Evolutionary conservation across 2,797 vertebrate species (phyloP).

Genomic region (Myoxocephalus aenaeus): DNA sequence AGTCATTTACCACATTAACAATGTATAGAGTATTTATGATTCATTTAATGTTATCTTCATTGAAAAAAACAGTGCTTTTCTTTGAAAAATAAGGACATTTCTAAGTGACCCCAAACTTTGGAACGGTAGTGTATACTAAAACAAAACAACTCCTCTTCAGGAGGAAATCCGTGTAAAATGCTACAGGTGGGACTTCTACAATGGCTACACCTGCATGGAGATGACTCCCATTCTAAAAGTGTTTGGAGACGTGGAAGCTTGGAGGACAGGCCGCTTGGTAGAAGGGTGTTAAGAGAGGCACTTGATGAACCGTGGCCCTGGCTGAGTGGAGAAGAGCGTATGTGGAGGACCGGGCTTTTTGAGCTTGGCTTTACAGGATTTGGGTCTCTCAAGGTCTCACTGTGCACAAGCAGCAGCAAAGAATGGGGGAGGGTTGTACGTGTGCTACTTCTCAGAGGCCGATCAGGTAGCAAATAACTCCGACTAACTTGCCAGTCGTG

Average conservation of each 20-base stretch:
- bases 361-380: constrained; percentile 23
- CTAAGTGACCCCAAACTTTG: too few species aligned
- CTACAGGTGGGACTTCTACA: constrained; percentile 40
- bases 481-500: constrained; percentile 29
- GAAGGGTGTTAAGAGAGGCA: constrained; percentile 58
- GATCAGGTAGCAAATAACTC: neutral
- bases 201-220: constrained; percentile 36
- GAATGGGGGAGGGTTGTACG: neutral
- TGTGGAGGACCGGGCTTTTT: constrained; percentile 46
- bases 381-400: neutral
- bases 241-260: constrained; percentile 51
- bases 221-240: constrained; percentile 43
- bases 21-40: too few species aligned
- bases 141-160: neutral
- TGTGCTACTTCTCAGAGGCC: constrained; percentile 37
- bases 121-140: neutral
- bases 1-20: too few species aligned
- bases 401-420: constrained; percentile 17
- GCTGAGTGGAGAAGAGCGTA: constrained; percentile 58
- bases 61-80: too few species aligned
- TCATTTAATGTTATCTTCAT: too few species aligned
- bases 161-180: constrained; percentile 2
- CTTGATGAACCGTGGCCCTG: constrained; percentile 57
- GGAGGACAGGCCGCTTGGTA: constrained; percentile 51
- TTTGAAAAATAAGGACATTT: too few species aligned